Percentiles rank a stretch among this genome's conserved stretches.
These are phyloP conservation scores for Drosophila santomea DNA, from an alignment of 1,140 invertebrate genomes.

Conservation along the genomic window DNA sequence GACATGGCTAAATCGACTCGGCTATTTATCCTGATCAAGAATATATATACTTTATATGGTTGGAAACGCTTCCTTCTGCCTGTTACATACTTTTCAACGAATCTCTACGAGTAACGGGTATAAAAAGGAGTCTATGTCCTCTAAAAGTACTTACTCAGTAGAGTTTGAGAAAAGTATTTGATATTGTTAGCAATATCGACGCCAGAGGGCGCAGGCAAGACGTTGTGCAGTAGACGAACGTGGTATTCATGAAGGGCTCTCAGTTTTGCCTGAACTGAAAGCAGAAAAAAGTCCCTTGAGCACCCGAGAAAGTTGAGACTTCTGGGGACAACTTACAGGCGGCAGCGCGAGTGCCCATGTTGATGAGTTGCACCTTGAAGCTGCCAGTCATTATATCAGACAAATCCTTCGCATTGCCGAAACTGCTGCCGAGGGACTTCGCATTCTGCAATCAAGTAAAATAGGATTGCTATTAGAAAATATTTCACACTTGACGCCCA, in stretches of 20 bases:
- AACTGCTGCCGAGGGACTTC: slow-evolving; percentile 84
- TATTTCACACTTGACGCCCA: neutral
- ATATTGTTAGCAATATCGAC: slow-evolving; percentile 98
- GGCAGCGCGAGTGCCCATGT: slow-evolving; percentile 90
- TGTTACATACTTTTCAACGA: too few relatives aligned
- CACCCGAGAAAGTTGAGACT: slow-evolving; percentile 45
- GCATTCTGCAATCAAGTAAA: slow-evolving; percentile 63
- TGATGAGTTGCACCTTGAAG: slow-evolving; percentile 88
- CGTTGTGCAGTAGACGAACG: slow-evolving; percentile 94
- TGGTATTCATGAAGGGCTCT: slow-evolving; percentile 98
- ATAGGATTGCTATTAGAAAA: slow-evolving; percentile 1
- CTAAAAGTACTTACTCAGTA: slow-evolving; percentile 91
- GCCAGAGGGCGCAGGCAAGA: slow-evolving; percentile 96
- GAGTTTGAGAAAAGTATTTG: slow-evolving; percentile 98
- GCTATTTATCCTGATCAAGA: too few relatives aligned
- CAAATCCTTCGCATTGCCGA: slow-evolving; percentile 84
- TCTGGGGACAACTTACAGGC: slow-evolving; percentile 87
- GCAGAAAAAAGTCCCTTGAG: neutral
- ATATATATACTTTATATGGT: too few relatives aligned
- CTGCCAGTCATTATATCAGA: slow-evolving; percentile 85
- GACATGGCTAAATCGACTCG: too few relatives aligned
- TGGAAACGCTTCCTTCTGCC: too few relatives aligned
- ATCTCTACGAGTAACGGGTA: too few relatives aligned
- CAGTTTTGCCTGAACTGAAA: slow-evolving; percentile 98
- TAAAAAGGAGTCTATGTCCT: too few relatives aligned